These are phyloP conservation scores for Drosophila kanapiae DNA, from an alignment of 1,140 invertebrate species.

Conservation along the genomic window DNA sequence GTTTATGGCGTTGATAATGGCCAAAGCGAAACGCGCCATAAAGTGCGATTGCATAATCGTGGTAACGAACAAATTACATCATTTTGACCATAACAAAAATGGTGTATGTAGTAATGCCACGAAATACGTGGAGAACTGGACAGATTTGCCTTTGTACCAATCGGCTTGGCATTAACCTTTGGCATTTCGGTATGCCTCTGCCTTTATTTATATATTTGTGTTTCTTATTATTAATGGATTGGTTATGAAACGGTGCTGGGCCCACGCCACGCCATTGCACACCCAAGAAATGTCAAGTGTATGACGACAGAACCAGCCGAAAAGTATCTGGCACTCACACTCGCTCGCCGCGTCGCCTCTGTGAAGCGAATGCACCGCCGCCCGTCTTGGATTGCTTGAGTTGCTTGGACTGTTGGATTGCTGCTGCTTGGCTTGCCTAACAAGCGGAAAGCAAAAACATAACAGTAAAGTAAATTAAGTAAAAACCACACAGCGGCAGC, in stretches of 20 bases:
- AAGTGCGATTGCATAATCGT: slow-evolving; percentile 34
- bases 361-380: slow-evolving; percentile 38
- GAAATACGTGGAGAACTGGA: slow-evolving; percentile 27
- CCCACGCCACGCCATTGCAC: slow-evolving; percentile 57
- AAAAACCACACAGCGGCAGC: slow-evolving; percentile 65
- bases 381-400: slow-evolving; percentile 37
- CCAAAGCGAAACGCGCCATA: slow-evolving; percentile 25
- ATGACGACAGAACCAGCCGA: slow-evolving; percentile 55
- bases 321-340: slow-evolving; percentile 59
- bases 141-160: slow-evolving; percentile 41
- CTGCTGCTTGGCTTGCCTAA: slow-evolving; percentile 57
- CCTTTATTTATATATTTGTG: slow-evolving; percentile 21
- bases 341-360: slow-evolving; percentile 15
- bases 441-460: slow-evolving; percentile 79
- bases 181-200: slow-evolving; percentile 53
- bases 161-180: slow-evolving; percentile 72
- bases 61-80: slow-evolving; percentile 21
- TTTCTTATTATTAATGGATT: slow-evolving; percentile 40
- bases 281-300: slow-evolving; percentile 73
- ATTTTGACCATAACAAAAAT: slow-evolving; percentile 33
- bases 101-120: slow-evolving; percentile 33
- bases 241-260: slow-evolving; percentile 63
- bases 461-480: slow-evolving; percentile 82
- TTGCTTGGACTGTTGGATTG: slow-evolving; percentile 23
- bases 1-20: slow-evolving; percentile 68